Evolutionary conservation across 30 jellyfish, hydroid and myxozoan genomes (phyloP).

Genomic region (Aurelia coerulea): DNA sequence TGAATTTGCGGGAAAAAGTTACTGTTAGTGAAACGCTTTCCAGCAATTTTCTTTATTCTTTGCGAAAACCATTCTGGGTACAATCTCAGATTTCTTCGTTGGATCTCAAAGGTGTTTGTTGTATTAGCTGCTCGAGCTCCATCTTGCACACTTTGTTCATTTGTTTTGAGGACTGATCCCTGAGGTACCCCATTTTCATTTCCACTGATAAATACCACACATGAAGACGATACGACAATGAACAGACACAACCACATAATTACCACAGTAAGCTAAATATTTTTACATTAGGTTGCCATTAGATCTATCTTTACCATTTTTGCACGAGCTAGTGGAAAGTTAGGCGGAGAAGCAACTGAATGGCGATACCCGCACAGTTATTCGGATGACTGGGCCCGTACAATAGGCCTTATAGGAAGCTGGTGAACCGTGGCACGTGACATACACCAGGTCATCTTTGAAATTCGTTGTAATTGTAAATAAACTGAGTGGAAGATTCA

Average conservation of each 20-base stretch:
- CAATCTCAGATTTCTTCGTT: constrained; percentile 51
- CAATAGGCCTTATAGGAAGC: neutral
- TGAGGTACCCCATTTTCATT: constrained; percentile 13
- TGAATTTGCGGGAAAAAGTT: constrained; percentile 29
- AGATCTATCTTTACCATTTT: constrained; percentile 30
- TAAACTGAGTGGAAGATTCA: no score
- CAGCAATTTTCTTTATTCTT: constrained; percentile 61
- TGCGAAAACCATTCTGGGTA: constrained; percentile 92
- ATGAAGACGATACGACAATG: neutral
- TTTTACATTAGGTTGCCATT: neutral
- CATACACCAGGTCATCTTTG: constrained; percentile 30
- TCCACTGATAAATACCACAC: constrained; percentile 9
- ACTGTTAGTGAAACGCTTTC: constrained; percentile 57
- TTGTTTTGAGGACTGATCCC: constrained; percentile 15
- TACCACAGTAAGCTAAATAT: neutral
- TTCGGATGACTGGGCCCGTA: constrained; percentile 21
- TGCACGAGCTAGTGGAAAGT: neutral
- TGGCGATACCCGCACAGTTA: constrained; percentile 31
- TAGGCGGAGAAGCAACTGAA: neutral
- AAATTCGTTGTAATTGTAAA: no score
- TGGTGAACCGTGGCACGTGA: constrained; percentile 29
- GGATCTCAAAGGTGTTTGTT: constrained; percentile 9
- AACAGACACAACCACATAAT: neutral
- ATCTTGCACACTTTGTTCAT: neutral
- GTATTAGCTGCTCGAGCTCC: neutral